Base-by-base conservation (phyloP, 2,797 vertebrate species). In the Alosa sapidissima region DNA sequence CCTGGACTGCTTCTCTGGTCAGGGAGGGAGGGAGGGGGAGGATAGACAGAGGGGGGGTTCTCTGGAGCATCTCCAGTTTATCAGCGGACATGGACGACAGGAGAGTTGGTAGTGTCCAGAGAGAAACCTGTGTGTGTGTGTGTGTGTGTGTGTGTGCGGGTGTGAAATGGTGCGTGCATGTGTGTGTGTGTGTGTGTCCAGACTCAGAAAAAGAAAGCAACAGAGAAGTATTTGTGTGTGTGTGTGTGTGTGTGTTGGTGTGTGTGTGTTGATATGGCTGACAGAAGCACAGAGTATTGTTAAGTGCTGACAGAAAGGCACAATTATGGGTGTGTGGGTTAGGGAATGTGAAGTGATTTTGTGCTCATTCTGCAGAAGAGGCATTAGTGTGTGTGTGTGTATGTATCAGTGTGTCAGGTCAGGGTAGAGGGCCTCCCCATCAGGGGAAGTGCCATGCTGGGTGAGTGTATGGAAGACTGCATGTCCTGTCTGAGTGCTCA, bases 391-490 rank as follows among this genome's bases (percentile, higher is more conserved):
- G 62, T 65, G 62, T 82, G 81, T 82, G 81, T 55, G 8, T 82
- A 33, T 51, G 10, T 82, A 58, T n/a, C 24, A 45, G 54, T 48
- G 55, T 62, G 21, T n/a, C 51, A 58, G 54, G 41, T 21, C 19
- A 41, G 54, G 58, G 82, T 14, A 45, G 68, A 41, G 68, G 68
- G 68, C 68, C 68, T 41, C 68, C 33, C 14, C 68, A 75, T 75
- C 16, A 45, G 13, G 10, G 68, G 33, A 75, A 19, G 68, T 75
- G 33, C 14, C 68, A 75, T 75, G 68, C 68, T 75, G 68, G 33
- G 68, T 75, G 68, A 75, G 68, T 19, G 68, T 75, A 75, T 75
- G 36, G 14, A 75, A 41, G 68, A 41, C 68, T 11, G 62, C 62
- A 41, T 33, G 13, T 41, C 68, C 68, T 82, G 54, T 41, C n/a